Conservation (phyloP, 2,113 vertebrate genomes). For the Micronycteris hirsuta region DNA sequence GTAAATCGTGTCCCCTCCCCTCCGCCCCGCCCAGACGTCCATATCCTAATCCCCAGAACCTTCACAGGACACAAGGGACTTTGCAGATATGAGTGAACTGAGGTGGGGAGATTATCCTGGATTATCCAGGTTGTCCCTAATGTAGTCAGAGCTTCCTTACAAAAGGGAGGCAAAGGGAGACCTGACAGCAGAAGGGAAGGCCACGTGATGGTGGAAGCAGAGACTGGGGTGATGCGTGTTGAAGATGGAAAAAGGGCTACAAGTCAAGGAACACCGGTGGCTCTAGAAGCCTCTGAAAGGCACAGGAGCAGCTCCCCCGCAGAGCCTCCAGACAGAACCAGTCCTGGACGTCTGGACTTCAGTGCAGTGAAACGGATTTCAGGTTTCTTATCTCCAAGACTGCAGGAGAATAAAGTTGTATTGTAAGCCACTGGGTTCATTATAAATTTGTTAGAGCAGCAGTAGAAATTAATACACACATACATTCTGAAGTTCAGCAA, state of each 20-base stretch:
- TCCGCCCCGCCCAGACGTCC: not conserved
- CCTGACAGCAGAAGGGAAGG: not conserved
- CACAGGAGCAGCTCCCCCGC: not conserved
- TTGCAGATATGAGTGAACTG: not conserved
- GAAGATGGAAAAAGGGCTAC: not conserved
- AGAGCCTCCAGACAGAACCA: not conserved
- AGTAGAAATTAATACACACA: not conserved
- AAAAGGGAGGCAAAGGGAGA: not conserved
- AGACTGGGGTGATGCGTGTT: not conserved
- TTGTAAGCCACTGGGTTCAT: not conserved
- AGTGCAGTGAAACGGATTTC: not conserved
- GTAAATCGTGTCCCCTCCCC: not conserved
- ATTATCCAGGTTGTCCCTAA: not conserved
- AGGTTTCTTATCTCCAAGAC: not conserved
- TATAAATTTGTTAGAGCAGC: not conserved
- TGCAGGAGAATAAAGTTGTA: not conserved
- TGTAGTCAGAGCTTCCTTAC: not conserved
- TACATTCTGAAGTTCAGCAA: not conserved
- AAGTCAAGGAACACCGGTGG: not conserved
- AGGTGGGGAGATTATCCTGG: not conserved
- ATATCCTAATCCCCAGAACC: not conserved
- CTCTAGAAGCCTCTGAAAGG: not conserved
- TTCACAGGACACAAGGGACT: not conserved
- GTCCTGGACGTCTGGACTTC: not conserved
- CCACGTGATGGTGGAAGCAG: fast-evolving